Conservation (phyloP, 2,113 vertebrate genomes). For the Saccopteryx leptura region DNA sequence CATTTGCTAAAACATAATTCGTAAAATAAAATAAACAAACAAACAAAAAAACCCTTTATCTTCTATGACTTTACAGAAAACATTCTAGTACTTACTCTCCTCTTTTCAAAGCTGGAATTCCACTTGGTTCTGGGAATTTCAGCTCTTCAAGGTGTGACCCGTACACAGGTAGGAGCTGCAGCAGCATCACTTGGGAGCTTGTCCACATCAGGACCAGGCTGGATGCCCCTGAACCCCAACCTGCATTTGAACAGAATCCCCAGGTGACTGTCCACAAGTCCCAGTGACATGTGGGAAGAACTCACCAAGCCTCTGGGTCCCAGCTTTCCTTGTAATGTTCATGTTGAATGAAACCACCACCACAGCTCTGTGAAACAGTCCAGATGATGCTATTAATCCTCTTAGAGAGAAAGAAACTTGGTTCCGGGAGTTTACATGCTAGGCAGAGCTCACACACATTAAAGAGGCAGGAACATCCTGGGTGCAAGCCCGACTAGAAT, state of each 20-base stretch:
- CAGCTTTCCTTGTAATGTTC: background rate
- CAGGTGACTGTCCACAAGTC: background rate
- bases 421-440: background rate
- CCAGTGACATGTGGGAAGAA: background rate
- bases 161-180: background rate
- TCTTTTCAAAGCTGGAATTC: background rate
- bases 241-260: background rate
- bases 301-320: background rate
- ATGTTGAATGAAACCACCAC: background rate
- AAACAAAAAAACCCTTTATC: background rate
- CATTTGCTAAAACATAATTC: no score
- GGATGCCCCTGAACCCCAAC: background rate
- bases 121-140: background rate
- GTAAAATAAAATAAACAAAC: background rate
- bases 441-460: background rate
- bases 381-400: background rate
- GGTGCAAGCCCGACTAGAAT: background rate
- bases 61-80: background rate
- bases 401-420: background rate
- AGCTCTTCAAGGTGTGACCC: background rate
- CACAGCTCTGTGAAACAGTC: background rate
- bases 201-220: background rate
- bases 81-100: background rate
- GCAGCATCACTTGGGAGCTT: background rate
- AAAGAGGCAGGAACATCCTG: background rate